Base-by-base conservation (phyloP, 53 echinoderm and acorn worm species). In the Holothuria leucospilota region DNA sequence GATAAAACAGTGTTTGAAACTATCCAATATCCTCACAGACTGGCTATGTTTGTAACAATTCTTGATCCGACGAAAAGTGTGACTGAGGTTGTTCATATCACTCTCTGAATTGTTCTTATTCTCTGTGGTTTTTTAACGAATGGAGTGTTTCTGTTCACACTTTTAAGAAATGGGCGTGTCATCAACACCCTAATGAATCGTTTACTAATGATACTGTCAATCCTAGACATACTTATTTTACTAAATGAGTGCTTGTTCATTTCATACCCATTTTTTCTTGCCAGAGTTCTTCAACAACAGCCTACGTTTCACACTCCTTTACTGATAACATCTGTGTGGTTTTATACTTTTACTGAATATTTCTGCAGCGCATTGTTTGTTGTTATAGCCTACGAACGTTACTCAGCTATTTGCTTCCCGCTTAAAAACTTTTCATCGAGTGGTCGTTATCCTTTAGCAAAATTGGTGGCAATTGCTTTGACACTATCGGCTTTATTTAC, bases 1-100 rank as follows among this genome's bases (percentile, higher is more conserved):
- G 53, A 78, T 78, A 51, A 56, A n/a, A 46, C 78, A 13, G 49
- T 78, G 4, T 51, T 58, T 52, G 78, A 78, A 23, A 78, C 21
- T 6, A 78, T 78, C n/a, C 78, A 78, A 29, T 27, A 78, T 20
- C 78, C 78, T 27, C 78, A 78, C 59, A 24, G 78, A 51, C 78
- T 78, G 6, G 56, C 16, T 9, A 80, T 80, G 62, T 80, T 80
- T 61, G 30, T 60, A 16, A 61, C 80, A 14, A 60, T 79, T 60
- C 8, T 18, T 1, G 60, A 79, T 25, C 62, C 80, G 12, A 59
- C 24, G 1, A 79, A 61, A 21, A 26, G 59, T 20, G 28, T 34
- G 29, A 10, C 6, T 16, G 34, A 79, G 56, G 10, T 58, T 8
- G 27, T 59, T 38, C 62, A 79, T 34, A 8, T 79, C 20, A 52